Evolutionary conservation across 1,140 invertebrate genomes (phyloP).

Genomic region (Drosophila kanapiae): DNA sequence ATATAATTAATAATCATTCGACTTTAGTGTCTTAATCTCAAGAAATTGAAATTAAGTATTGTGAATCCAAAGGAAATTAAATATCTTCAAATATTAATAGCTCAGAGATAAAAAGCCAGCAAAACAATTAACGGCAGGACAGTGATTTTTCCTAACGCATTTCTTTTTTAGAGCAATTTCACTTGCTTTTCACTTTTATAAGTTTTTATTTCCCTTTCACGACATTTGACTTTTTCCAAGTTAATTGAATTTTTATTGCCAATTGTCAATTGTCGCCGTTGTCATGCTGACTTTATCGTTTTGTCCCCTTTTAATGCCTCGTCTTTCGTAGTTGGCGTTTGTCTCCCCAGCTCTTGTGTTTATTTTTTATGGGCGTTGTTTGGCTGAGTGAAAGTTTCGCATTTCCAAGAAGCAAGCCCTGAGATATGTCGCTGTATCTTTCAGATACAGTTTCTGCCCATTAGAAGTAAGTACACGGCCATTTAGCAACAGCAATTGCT

Average conservation of each 20-base stretch:
- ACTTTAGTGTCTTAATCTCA: background rate
- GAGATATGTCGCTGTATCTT: constrained; percentile 24
- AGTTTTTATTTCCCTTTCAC: constrained; percentile 38
- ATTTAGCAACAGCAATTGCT: constrained; percentile 35
- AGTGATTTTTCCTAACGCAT: background rate
- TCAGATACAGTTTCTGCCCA: constrained; percentile 42
- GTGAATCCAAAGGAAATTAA: too few species aligned
- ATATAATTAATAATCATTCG: background rate
- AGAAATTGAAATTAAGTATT: background rate
- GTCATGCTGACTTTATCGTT: constrained; percentile 13
- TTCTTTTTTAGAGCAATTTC: constrained; percentile 13
- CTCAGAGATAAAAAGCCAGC: background rate
- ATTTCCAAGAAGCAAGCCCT: constrained; percentile 62
- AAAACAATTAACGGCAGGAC: background rate
- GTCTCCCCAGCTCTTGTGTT: constrained; percentile 11
- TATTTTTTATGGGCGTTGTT: constrained; percentile 69
- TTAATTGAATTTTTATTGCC: constrained; percentile 76
- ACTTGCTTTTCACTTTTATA: constrained; percentile 33
- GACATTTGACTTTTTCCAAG: constrained; percentile 53
- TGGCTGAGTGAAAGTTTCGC: constrained; percentile 69
- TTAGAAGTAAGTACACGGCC: constrained; percentile 57
- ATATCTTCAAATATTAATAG: background rate
- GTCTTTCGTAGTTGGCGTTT: constrained; percentile 13
- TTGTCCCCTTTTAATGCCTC: constrained; percentile 13
- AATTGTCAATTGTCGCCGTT: constrained; percentile 66